phyloP scores from a whole-genome alignment of 2,113 vertebrate genomes.

The Oplegnathus fasciatus region DNA sequence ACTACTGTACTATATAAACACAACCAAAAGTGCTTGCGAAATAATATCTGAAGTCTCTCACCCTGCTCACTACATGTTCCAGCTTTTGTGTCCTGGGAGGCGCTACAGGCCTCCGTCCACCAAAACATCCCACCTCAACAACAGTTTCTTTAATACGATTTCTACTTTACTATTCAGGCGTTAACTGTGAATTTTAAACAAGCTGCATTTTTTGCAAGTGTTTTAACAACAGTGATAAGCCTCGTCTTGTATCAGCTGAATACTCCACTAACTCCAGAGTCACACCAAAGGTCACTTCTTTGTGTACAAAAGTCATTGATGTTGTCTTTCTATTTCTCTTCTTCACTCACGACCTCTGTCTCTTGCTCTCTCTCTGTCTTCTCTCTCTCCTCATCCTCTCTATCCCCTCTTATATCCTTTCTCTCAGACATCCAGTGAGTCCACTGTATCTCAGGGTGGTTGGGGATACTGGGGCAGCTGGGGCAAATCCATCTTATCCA shows the following conservation, averaged over 20 bases:
- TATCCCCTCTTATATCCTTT: not conserved
- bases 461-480: conserved; percentile 98
- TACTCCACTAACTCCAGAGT: not conserved
- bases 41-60: too few species aligned
- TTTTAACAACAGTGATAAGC: not conserved
- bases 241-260: not conserved
- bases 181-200: not conserved
- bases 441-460: conserved; percentile 84
- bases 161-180: not conserved
- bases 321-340: not conserved
- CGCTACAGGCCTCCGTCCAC: too few species aligned
- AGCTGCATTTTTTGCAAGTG: not conserved
- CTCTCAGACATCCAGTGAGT: conserved; percentile 67
- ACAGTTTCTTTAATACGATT: too few species aligned
- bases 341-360: not conserved
- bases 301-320: too few species aligned
- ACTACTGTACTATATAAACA: not conserved
- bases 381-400: not conserved
- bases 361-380: not conserved
- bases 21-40: too few species aligned
- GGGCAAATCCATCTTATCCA: conserved; percentile 95
- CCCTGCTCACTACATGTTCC: too few species aligned
- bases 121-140: too few species aligned
- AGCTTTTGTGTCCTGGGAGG: too few species aligned
- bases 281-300: not conserved